These are phyloP conservation scores for Nibea coibor DNA, from an alignment of 2,113 vertebrate genomes.

Conservation along the genomic window DNA sequence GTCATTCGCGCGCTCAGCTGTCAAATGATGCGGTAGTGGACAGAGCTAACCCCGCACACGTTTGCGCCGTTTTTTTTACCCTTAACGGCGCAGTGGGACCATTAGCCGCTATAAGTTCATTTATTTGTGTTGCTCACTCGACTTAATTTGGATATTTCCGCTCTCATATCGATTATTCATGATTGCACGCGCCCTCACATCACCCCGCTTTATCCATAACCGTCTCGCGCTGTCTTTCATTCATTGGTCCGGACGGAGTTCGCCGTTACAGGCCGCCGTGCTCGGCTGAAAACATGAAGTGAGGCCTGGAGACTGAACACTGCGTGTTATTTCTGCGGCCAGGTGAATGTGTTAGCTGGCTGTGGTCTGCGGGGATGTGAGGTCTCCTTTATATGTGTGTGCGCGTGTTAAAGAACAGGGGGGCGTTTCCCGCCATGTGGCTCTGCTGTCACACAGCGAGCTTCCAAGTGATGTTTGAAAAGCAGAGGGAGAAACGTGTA, in stretches of 20 bases:
- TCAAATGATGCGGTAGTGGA: not conserved
- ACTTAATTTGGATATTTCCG: not conserved
- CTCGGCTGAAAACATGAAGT: slow-evolving; percentile 18
- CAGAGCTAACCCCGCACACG: not conserved
- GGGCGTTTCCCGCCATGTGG: slow-evolving; percentile 75
- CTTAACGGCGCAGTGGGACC: slow-evolving; percentile 3
- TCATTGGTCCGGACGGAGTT: not conserved
- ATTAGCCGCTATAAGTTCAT: not conserved
- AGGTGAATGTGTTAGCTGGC: not conserved
- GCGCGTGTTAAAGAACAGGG: slow-evolving; percentile 7
- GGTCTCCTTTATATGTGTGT: too few relatives aligned
- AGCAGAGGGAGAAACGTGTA: slow-evolving; percentile 81
- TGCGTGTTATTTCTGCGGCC: not conserved
- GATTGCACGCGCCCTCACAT: not conserved
- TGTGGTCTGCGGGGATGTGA: slow-evolving; percentile 39
- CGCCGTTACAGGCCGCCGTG: not conserved
- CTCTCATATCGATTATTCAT: rapidly evolving
- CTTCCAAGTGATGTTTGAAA: slow-evolving; percentile 79
- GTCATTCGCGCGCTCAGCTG: not conserved
- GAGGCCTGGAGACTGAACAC: slow-evolving; percentile 1
- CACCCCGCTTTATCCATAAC: rapidly evolving
- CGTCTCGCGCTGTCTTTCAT: not conserved
- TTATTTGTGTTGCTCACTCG: not conserved
- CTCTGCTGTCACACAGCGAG: slow-evolving; percentile 67
- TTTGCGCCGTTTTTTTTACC: slow-evolving; percentile 46